Percentiles rank a stretch among this genome's conserved stretches.
Conservation (phyloP, 2,888 invertebrate genomes). For the Tiliacea aurago region DNA sequence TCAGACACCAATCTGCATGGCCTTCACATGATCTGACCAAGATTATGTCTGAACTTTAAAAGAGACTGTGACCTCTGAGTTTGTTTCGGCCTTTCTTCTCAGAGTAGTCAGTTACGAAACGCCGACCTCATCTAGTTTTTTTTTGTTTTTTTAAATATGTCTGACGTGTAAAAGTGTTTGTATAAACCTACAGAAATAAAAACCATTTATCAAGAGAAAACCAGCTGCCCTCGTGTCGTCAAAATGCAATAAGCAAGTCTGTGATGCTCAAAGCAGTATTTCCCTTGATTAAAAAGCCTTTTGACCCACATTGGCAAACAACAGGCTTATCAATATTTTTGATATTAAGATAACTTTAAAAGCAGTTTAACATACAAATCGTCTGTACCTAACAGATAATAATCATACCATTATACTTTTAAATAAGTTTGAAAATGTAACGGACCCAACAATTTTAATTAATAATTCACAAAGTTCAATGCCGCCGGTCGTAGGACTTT, state of each 20-base stretch:
- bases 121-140: no score
- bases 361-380: background rate
- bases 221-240: background rate
- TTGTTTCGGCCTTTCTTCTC: no score
- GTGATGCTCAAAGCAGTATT: background rate
- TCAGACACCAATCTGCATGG: no score
- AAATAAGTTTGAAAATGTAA: constrained; percentile 25
- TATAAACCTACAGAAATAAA: no score
- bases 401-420: constrained; percentile 36
- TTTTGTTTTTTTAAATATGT: no score
- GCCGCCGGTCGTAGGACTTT: constrained; percentile 12
- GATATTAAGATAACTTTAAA: background rate
- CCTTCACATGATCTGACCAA: no score
- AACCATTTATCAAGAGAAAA: background rate
- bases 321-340: background rate
- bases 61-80: no score
- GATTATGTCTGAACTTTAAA: no score
- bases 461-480: constrained; percentile 48
- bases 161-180: no score
- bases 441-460: constrained; percentile 44
- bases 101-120: no score
- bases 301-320: background rate
- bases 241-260: background rate
- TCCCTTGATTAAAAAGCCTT: background rate
- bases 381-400: background rate